Evolutionary conservation across 2,888 invertebrate species (phyloP), one percentile per base, ranked within the genome.

Genomic region (Pristionchus japonicus): DNA sequence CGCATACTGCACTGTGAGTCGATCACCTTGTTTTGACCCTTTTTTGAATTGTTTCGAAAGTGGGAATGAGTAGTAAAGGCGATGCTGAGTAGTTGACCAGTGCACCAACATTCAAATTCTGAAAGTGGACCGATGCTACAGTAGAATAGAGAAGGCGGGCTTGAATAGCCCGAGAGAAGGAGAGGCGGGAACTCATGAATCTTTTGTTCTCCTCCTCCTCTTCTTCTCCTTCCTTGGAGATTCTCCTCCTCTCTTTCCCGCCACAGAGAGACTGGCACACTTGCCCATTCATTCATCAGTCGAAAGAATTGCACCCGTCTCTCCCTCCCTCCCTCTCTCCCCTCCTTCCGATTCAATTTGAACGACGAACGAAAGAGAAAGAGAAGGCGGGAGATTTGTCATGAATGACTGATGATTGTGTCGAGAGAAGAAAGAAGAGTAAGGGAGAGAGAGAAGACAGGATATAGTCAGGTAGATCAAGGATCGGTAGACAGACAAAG

Each of bases 1-100:
- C 4, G 90, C 92, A 11, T 93, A 91, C 89, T 94, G 94, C 89
- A 89, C 67, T 37, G 86, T 86, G 20, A 57, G 52, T 47, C 17
- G 43, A 47, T 47, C n/a, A 31, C 43, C 11, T 43, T 43, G 43
- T 9, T 43, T 11, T 43, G 11, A 6, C 11, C 11, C 7, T 43
- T 43, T 6, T 43, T 27, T 83, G 17, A 17, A 49, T 52, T 43
- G 31, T 40, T 87, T 57, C 3, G 31, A 20, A 23, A 47, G 23
- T 34, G 23, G 11, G 80, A 43, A 40, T 27, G 80, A 80, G 11
- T 27, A 40, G 57, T 15, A 23, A 27, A 61, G 61, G 27, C 27
- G 61, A 61, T 61, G 61, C 61, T 61, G 61, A 61, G 61, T 61
- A 61, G 61, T 27, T 27, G 61, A 3, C 52, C 52, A 20, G 17